Base-by-base conservation (phyloP, 2,888 invertebrate genomes). In the Dioctria linearis region DNA sequence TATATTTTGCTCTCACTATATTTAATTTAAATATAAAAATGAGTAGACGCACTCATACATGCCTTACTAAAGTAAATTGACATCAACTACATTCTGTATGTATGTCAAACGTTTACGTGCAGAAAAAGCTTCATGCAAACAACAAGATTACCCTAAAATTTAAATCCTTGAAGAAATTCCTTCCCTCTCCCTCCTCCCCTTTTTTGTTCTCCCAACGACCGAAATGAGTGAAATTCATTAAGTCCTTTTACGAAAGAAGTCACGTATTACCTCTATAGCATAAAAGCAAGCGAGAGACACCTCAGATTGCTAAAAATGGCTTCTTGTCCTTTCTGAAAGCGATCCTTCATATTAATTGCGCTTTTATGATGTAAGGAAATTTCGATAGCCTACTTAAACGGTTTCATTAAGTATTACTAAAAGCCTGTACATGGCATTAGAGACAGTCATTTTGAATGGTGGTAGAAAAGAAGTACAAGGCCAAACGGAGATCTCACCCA, bases 321-420 rank as follows among this genome's bases (percentile, higher is more conserved):
- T 13, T 43, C 57, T 73, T 73, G 73, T 73, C 73, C 59, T 57
- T 57, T 73, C 13, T 57, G 40, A 57, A 57, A 59, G 59, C 40
- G 59, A 57, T 71, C 54, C 71, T 71, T 71, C 54, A 71, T 59
- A 73, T 73, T 73, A 73, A 73, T 73, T 40, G 73, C 40, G 13
- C 59, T 25, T 40, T 73, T 39, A 57, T 73, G 57, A 73, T 59
- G 54, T 42, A 42, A 42, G 43, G 43, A 13, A 43, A 59, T 73
- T 73, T 73, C 59, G 73, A 73, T 73, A 73, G 54, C 73, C 40
- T 73, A 59, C 40, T 57, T 59, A 59, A 73, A 43, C 73, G 73
- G 54, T 59, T 73, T 73, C 59, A 73, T 73, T 59, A 59, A 54
- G 73, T 54, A 42, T 73, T 57, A 73, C 40, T 40, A 39, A 42